Evolutionary conservation across 53 echinoderm and acorn worm genomes (phyloP), one percentile per base, ranked within the genome.

Genomic region (Mesocentrotus franciscanus): DNA sequence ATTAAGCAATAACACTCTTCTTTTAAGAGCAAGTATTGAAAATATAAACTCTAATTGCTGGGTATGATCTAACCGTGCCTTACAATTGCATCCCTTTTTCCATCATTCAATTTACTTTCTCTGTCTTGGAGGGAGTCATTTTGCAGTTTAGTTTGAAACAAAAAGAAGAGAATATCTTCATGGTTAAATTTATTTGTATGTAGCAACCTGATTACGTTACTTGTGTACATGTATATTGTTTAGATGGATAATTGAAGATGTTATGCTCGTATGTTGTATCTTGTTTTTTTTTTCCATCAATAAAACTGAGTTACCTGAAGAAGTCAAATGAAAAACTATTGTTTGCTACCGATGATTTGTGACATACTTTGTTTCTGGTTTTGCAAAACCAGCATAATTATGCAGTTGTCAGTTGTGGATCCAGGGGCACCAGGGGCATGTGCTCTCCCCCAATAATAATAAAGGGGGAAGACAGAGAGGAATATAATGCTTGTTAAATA

Each of bases 301-400:
- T 85, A 94, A 94, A 94, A 87, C 87, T 55, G 95, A 94, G 95
- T 94, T 94, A 94, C 85, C 87, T 93, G 94, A 93, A 79, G 83
- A 94, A 85, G 39, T 93, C 58, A 93, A 79, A 92, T 71, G 75
- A 92, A 92, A 92, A 0, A 16, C 24, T 59, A 7, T 7, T n/a
- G 60, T 60, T 81, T 87, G n/a, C 0, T 12, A 29, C n/a, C n/a
- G 15, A 42, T 87, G 58, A 58, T 87, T 87, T 87, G 56, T 58
- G 11, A 27, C 57, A 57, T 10, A 49, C 10, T 49, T 49, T 27
- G 9, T 84, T 7, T 16, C 24, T 84, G 49, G 20, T 42, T 83
- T 83, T 42, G 20, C 18, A 42, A 78, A 83, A 39, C 39, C 39
- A 3, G 39, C 39, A 39, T 39, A n/a, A n/a, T n/a, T n/a, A 8